These are phyloP conservation scores for Hoplodrina ambigua DNA, from an alignment of 2,888 invertebrate genomes.

Conservation along the genomic window DNA sequence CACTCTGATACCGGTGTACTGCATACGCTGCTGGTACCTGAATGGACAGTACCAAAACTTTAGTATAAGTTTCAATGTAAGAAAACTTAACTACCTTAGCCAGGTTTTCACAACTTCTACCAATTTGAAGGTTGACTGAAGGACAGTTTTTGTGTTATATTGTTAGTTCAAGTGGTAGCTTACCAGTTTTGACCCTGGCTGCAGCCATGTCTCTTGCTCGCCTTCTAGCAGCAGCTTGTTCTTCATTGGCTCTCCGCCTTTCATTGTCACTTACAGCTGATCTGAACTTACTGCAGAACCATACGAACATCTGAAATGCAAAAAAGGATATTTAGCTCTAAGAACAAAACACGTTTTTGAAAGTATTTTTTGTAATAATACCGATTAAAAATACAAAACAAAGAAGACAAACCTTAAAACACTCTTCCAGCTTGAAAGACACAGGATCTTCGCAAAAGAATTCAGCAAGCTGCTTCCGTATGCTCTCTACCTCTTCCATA, in stretches of 20 bases:
- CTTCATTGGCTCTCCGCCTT: slow-evolving; percentile 95
- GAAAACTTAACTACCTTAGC: too few species aligned
- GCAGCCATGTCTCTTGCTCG: slow-evolving; percentile 90
- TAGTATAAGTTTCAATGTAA: background rate
- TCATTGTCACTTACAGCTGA: slow-evolving; percentile 96
- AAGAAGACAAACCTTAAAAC: slow-evolving; percentile 92
- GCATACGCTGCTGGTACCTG: slow-evolving; percentile 89
- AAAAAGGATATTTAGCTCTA: background rate
- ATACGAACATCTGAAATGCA: slow-evolving; percentile 91
- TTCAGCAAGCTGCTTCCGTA: slow-evolving; percentile 95
- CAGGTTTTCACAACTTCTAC: too few species aligned
- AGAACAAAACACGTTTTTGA: background rate
- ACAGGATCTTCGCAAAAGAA: slow-evolving; percentile 98
- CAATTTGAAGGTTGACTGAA: too few species aligned
- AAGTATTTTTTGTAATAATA: too few species aligned
- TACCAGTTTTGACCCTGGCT: slow-evolving; percentile 73
- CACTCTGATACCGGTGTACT: slow-evolving; percentile 94
- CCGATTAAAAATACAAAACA: background rate
- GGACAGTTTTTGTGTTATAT: too few species aligned
- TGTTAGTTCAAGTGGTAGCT: slow-evolving; percentile 1
- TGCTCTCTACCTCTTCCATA: slow-evolving; percentile 95
- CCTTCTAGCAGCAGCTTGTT: slow-evolving; percentile 94
- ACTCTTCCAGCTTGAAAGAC: slow-evolving; percentile 98
- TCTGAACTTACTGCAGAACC: slow-evolving; percentile 96
- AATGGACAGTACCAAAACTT: background rate